phyloP scores from a whole-genome alignment of 1,140 invertebrate species.

The Hylaeus volcanicus region DNA sequence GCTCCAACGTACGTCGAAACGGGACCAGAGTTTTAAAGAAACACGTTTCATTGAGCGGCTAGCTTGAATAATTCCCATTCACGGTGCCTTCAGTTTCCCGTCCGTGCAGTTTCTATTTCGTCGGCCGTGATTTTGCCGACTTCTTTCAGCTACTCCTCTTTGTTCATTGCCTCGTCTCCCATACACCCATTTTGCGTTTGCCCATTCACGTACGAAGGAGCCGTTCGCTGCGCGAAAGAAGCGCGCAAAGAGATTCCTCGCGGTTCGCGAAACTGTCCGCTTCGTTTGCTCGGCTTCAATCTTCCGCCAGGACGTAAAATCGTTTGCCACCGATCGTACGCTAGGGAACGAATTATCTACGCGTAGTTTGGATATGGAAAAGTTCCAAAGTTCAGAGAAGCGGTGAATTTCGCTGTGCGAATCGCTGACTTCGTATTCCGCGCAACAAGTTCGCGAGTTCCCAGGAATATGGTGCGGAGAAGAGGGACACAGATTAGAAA shows the following conservation, averaged over 20 bases:
- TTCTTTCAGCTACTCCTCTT: constrained; percentile 40
- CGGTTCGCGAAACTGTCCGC: neutral
- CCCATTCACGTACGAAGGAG: neutral
- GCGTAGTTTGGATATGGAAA: too few species aligned
- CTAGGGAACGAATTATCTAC: neutral
- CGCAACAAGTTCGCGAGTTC: too few species aligned
- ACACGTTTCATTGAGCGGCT: constrained; percentile 58
- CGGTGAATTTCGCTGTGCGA: too few species aligned
- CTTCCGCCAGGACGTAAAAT: too few species aligned
- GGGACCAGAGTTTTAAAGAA: constrained; percentile 54
- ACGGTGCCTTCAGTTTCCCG: constrained; percentile 30
- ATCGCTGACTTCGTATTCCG: too few species aligned
- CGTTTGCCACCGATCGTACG: neutral
- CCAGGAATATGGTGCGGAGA: too few species aligned
- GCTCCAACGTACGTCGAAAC: neutral
- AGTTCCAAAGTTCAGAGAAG: too few species aligned
- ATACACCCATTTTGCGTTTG: constrained; percentile 1
- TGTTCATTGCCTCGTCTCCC: constrained; percentile 2
- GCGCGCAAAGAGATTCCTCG: neutral
- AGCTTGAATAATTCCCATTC: constrained; percentile 61
- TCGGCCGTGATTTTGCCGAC: constrained; percentile 23
- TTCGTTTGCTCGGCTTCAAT: neutral
- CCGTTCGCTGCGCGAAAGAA: neutral
- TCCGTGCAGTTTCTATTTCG: constrained; percentile 54
- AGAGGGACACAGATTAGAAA: too few species aligned